A percentile compares a stretch with the other conserved stretches of the same genome.
phyloP scores from a whole-genome alignment of 2,113 vertebrate species.

The Gopherus evgoodei region DNA sequence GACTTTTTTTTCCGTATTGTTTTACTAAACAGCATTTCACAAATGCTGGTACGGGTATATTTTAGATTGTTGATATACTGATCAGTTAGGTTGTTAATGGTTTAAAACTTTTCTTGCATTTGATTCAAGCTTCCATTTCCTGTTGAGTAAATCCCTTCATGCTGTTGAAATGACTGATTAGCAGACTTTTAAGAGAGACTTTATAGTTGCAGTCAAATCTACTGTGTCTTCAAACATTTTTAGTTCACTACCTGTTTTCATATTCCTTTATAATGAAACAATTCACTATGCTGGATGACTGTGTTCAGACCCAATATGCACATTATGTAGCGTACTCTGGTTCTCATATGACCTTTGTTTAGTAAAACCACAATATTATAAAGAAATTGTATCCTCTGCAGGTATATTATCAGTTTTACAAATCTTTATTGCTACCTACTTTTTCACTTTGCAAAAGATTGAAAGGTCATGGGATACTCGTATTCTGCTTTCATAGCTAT shows the following conservation, averaged over 20 bases:
- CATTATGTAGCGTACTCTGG: constrained; percentile 56
- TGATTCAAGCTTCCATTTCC: background rate
- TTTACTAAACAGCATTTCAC: background rate
- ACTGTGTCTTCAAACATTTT: background rate
- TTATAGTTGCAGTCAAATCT: background rate
- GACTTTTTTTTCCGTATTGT: background rate
- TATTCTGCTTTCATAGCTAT: background rate
- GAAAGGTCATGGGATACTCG: constrained; percentile 23
- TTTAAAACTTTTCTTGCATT: background rate
- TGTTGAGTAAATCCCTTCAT: background rate
- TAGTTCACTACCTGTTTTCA: constrained; percentile 23
- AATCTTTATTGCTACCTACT: constrained; percentile 40
- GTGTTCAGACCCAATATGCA: background rate
- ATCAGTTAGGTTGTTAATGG: background rate
- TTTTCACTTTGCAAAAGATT: constrained; percentile 22
- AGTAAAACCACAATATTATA: constrained; percentile 44
- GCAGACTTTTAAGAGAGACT: background rate
- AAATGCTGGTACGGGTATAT: accelerated
- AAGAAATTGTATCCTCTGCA: constrained; percentile 39
- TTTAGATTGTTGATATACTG: background rate
- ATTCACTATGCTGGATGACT: constrained; percentile 25
- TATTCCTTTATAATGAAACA: background rate
- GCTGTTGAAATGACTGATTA: background rate
- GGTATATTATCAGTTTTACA: constrained; percentile 52
- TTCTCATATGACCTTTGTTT: constrained; percentile 62